Percentiles rank a stretch among this genome's conserved stretches.
Conservation (phyloP, 2,797 vertebrate species). For the Champsocephalus esox region DNA sequence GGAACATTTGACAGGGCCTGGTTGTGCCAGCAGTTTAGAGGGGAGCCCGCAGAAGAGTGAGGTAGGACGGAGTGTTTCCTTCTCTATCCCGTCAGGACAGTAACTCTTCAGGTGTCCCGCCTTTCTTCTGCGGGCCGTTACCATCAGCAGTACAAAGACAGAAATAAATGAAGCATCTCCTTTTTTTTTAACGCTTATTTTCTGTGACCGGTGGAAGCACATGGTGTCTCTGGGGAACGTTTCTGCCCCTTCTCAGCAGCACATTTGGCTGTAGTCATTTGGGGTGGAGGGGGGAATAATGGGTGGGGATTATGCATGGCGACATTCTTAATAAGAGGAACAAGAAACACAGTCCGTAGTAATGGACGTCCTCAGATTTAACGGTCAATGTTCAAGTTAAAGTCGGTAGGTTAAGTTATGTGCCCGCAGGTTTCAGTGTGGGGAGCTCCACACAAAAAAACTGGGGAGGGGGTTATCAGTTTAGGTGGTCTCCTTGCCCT, state of each 20-base stretch:
- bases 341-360: constrained; percentile 50
- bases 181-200: constrained; percentile 39
- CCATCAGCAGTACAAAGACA: constrained; percentile 92
- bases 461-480: constrained; percentile 27
- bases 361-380: constrained; percentile 50
- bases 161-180: constrained; percentile 75
- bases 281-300: constrained; percentile 66
- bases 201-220: constrained; percentile 64
- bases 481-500: constrained; percentile 98
- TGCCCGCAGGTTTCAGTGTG: constrained; percentile 39
- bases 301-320: constrained; percentile 13
- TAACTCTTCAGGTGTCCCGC: constrained; percentile 59
- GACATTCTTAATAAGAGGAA: constrained; percentile 43
- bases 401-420: constrained; percentile 44
- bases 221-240: constrained; percentile 55
- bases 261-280: constrained; percentile 84
- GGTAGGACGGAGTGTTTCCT: constrained; percentile 80
- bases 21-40: constrained; percentile 85
- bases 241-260: constrained; percentile 81
- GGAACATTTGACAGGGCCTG: constrained; percentile 52
- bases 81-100: constrained; percentile 72
- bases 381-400: constrained; percentile 63
- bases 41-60: constrained; percentile 76
- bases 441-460: constrained; percentile 32
- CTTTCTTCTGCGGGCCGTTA: constrained; percentile 73